Conservation (phyloP, 2,113 vertebrate genomes). For the Cricetomys ansorgei region DNA sequence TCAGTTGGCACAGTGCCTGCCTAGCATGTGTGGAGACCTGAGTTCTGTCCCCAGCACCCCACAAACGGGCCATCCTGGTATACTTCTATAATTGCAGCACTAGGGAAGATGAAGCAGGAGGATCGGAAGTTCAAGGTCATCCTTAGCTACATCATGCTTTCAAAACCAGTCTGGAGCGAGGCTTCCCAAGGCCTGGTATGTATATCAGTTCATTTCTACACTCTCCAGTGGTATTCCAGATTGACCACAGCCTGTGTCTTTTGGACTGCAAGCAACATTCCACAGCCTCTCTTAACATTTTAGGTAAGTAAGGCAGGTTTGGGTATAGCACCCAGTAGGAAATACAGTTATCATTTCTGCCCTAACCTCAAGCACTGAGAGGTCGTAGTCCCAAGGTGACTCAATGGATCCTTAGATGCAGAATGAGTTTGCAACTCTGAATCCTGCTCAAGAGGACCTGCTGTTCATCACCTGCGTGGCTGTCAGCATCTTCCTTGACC, state of each 20-base stretch:
- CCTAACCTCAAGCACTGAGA: not conserved
- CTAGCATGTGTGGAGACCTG: not conserved
- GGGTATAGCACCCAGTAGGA: not conserved
- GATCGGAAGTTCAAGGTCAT: not conserved
- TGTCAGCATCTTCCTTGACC: not conserved
- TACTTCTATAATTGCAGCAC: not conserved
- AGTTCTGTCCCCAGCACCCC: not conserved
- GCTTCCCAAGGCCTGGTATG: not conserved
- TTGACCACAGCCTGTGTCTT: not conserved
- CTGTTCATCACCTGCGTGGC: not conserved
- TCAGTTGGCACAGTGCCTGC: not conserved
- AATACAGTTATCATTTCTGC: not conserved
- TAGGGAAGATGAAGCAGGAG: not conserved
- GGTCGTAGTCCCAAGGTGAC: not conserved
- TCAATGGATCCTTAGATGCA: fast-evolving
- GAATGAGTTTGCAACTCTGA: not conserved
- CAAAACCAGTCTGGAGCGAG: not conserved
- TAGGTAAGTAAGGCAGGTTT: not conserved
- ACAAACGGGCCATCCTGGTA: not conserved
- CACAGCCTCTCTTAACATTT: not conserved
- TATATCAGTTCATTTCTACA: fast-evolving
- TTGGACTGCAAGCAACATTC: not conserved
- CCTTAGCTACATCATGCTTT: not conserved
- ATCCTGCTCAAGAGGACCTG: not conserved
- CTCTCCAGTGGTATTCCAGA: not conserved